phyloP scores from a whole-genome alignment of 2,113 vertebrate genomes.

The Taxidea taxus region DNA sequence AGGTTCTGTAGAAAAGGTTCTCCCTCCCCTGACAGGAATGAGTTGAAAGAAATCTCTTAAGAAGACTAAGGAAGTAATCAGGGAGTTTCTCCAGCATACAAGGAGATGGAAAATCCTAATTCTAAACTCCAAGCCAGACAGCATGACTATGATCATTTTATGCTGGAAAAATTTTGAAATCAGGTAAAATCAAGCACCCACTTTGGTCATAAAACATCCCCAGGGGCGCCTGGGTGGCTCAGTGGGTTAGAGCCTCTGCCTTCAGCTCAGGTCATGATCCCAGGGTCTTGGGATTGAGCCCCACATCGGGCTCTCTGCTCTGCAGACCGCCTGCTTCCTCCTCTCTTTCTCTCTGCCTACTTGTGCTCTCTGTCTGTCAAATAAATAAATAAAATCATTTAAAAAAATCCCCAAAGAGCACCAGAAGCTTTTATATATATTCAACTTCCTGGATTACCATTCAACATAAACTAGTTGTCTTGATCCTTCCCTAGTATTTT shows the following conservation, averaged over 20 bases:
- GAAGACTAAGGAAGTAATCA: neutral
- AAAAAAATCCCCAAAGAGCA: neutral
- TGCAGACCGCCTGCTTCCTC: too few relatives aligned
- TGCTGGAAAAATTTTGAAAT: neutral
- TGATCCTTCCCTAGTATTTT: neutral
- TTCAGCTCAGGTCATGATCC: too few relatives aligned
- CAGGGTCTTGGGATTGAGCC: too few relatives aligned
- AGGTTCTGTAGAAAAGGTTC: neutral
- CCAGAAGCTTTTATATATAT: neutral
- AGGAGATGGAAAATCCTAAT: neutral
- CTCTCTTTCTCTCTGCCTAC: too few relatives aligned
- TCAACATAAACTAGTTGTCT: neutral
- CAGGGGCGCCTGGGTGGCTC: too few relatives aligned
- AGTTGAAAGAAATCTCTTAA: neutral
- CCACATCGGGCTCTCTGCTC: too few relatives aligned
- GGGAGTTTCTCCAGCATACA: neutral
- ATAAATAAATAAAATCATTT: too few relatives aligned
- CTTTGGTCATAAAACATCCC: neutral
- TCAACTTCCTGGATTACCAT: neutral
- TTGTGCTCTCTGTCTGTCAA: too few relatives aligned
- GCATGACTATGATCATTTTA: neutral
- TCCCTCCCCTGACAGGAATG: neutral
- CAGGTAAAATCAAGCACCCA: neutral
- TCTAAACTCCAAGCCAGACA: neutral
- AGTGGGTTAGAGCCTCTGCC: too few relatives aligned